Base-by-base conservation (phyloP, 2,797 vertebrate genomes). In the Parauchenoglanis punctatus region DNA sequence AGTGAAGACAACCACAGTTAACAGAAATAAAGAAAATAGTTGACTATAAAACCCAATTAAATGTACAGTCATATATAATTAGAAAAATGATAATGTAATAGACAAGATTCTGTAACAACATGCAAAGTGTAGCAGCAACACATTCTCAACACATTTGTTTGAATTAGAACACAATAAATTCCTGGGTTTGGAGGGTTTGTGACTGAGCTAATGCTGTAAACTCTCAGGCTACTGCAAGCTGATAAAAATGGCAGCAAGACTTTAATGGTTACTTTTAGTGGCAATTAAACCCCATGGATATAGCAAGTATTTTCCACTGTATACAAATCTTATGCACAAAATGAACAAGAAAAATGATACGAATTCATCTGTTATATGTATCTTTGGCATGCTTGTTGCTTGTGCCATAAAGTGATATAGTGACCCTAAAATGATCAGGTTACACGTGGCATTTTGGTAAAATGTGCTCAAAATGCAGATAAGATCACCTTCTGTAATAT, bases 151-250 rank as follows among this genome's bases (percentile, higher is more conserved):
- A 75, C 52, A 10, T 1, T 2, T 58, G 35, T 81, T 63, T 44
- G 12, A 81, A 81, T n/a, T n/a, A 61, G 20, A 35, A 35, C 58
- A 81, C 56, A 44, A 61, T 59, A 20, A 56, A 81, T n/a, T 46
- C 40, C 81, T 49, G 11, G 10, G 54, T 23, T 78, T 61, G 31
- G 61, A 82, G 25, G 31, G 63, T 82, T 65, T 67, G 61, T 49
- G 44, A 49, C 81, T 65, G 72, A 73, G 25, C 59, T 10, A 85
- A 87, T 73, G 78, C 83, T 82, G 83, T 84, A 54, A 80, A 59
- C 61, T 35, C 65, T 4, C 70, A 54, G 31, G n/a, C 80, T 61
- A 25, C 56, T 49, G 35, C 80, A 81, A 49, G 58, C 31, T 81
- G 77, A 61, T 61, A 82, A 82, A 82, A 65, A 82, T 82, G 59